phyloP scores from a whole-genome alignment of 2,113 vertebrate species.

The Pholis gunnellus region DNA sequence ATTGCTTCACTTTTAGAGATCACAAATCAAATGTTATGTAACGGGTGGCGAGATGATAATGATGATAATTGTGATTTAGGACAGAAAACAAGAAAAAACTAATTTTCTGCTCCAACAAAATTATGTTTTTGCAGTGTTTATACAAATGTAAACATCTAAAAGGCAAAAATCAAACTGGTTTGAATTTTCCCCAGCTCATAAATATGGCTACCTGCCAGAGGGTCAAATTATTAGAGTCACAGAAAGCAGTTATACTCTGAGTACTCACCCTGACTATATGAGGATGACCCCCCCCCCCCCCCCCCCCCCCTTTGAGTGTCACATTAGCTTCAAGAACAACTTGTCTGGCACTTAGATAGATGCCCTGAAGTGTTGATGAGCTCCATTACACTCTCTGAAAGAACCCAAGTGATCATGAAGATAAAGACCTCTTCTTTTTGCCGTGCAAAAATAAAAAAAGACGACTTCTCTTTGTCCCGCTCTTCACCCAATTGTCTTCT shows the following conservation, averaged over 20 bases:
- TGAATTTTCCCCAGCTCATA: background rate
- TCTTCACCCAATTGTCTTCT: constrained; percentile 20
- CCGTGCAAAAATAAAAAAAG: constrained; percentile 11
- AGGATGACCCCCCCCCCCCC: constrained; percentile 10
- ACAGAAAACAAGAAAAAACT: background rate
- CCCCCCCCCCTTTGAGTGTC: constrained; percentile 19
- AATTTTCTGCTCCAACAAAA: background rate
- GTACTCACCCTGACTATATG: background rate
- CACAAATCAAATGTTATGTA: too few relatives aligned
- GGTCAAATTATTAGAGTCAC: constrained; percentile 2
- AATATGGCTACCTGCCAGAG: background rate
- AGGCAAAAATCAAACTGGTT: background rate
- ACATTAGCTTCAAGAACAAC: constrained; percentile 33
- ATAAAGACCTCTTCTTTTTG: constrained; percentile 31
- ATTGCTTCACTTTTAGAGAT: background rate
- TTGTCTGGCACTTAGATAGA: constrained; percentile 50
- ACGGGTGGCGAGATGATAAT: too few relatives aligned
- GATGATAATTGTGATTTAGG: background rate
- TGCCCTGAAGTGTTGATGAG: constrained; percentile 37
- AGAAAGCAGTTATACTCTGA: constrained; percentile 17
- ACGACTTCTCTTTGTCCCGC: constrained; percentile 36
- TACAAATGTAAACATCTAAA: background rate
- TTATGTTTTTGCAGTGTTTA: background rate
- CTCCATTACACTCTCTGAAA: constrained; percentile 51
- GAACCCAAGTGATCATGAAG: constrained; percentile 55